These are phyloP conservation scores for Leptopilina clavipes DNA, from an alignment of 1,140 invertebrate genomes.

Conservation along the genomic window DNA sequence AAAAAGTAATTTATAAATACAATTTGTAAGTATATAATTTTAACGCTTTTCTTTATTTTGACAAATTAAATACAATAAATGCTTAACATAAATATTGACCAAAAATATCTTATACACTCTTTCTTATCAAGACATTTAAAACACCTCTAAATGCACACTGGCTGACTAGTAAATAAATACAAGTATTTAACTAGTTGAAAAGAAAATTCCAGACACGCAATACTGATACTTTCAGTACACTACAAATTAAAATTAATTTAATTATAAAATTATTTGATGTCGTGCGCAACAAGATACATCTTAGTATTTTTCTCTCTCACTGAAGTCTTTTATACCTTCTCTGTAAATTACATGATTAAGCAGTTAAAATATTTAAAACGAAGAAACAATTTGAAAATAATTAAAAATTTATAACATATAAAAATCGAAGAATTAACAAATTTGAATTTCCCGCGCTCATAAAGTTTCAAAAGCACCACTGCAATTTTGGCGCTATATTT, in stretches of 20 bases:
- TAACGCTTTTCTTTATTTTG: background rate
- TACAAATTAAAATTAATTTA: background rate
- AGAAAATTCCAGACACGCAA: background rate
- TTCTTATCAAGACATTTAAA: background rate
- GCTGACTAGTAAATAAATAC: conserved; percentile 49
- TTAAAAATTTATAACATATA: background rate
- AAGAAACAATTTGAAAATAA: background rate
- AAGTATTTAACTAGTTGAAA: background rate
- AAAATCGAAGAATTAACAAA: background rate
- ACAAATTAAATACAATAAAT: conserved; percentile 24
- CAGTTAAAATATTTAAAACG: background rate
- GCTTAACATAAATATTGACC: background rate
- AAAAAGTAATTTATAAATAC: no score
- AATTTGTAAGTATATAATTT: background rate
- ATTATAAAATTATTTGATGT: background rate
- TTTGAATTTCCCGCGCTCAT: conserved; percentile 13
- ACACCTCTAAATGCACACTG: conserved; percentile 49
- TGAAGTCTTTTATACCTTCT: background rate
- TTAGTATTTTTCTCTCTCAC: background rate
- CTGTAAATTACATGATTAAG: background rate
- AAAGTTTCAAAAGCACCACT: background rate
- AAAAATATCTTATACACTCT: background rate
- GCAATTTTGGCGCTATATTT: background rate
- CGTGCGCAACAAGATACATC: background rate
- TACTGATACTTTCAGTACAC: conserved; percentile 3